Conservation (phyloP, 2,888 invertebrate genomes). For the Hermaeophaga mercurialis region DNA sequence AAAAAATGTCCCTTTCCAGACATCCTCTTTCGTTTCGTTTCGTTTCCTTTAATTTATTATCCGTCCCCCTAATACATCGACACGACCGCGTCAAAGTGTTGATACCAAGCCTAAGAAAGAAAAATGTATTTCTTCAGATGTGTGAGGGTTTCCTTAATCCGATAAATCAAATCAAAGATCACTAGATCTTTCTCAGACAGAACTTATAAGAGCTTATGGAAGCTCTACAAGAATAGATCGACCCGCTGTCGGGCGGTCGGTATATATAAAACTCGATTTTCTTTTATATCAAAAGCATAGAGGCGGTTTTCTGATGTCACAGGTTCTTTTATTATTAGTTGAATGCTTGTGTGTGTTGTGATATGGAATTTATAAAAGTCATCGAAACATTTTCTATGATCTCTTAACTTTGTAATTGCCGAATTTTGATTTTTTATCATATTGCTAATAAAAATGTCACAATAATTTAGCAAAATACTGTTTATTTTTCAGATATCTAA, state of each 20-base stretch:
- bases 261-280: conserved; percentile 34
- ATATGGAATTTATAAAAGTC: too few relatives aligned
- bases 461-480: too few relatives aligned
- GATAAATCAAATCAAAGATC: conserved; percentile 55
- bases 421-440: too few relatives aligned
- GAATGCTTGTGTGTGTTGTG: too few relatives aligned
- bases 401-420: too few relatives aligned
- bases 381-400: too few relatives aligned
- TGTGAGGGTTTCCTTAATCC: conserved; percentile 49
- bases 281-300: not conserved
- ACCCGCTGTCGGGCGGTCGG: conserved; percentile 9
- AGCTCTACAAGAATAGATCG: conserved; percentile 38
- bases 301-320: too few relatives aligned
- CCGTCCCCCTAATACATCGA: conserved; percentile 34
- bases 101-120: conserved; percentile 43
- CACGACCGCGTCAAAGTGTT: conserved; percentile 42
- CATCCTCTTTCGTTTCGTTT: not conserved
- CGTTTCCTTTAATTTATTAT: conserved; percentile 38
- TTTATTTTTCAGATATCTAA: too few relatives aligned
- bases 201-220: conserved; percentile 42
- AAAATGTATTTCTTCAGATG: conserved; percentile 46
- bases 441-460: too few relatives aligned
- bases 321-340: too few relatives aligned
- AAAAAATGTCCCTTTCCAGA: conserved; percentile 16
- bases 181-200: conserved; percentile 41